A percentile compares a stretch with the other conserved stretches of the same genome.
Evolutionary conservation across 2,797 vertebrate species (phyloP).

Genomic region (Amblyraja radiata): DNA sequence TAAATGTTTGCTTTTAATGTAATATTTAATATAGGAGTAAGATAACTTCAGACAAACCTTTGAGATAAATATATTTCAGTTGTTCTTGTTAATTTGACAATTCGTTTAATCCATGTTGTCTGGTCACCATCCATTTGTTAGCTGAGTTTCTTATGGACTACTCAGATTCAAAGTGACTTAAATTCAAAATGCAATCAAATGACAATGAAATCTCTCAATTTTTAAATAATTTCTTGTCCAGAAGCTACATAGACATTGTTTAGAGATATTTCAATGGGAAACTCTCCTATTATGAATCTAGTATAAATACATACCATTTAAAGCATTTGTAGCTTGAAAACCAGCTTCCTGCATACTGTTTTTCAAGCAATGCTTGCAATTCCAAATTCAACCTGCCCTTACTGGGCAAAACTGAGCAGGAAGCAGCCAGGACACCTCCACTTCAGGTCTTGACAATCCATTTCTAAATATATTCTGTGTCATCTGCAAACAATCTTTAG

Average conservation of each 20-base stretch:
- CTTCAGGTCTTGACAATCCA: conserved; percentile 70
- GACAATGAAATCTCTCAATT: neutral
- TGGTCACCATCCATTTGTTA: neutral
- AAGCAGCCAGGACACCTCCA: conserved; percentile 77
- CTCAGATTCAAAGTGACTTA: neutral
- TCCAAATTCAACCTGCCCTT: conserved; percentile 70
- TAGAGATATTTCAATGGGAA: neutral
- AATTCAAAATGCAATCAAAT: neutral
- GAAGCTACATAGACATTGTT: neutral
- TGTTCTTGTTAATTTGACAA: neutral
- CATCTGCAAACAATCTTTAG: conserved; percentile 15
- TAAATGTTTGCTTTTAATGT: neutral
- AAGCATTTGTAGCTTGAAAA: conserved; percentile 85
- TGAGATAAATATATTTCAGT: neutral
- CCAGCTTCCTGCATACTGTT: conserved; percentile 97
- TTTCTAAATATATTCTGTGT: conserved; percentile 47
- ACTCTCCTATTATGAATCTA: neutral
- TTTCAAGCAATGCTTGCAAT: conserved; percentile 63
- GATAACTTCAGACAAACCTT: neutral
- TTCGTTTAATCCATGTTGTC: neutral
- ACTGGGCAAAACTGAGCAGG: conserved; percentile 53
- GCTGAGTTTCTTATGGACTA: neutral
- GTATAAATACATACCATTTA: conserved; percentile 70
- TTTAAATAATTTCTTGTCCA: neutral
- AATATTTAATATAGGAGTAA: neutral